phyloP scores from a whole-genome alignment of 2,113 vertebrate genomes.

The Brachionichthys hirsutus region DNA sequence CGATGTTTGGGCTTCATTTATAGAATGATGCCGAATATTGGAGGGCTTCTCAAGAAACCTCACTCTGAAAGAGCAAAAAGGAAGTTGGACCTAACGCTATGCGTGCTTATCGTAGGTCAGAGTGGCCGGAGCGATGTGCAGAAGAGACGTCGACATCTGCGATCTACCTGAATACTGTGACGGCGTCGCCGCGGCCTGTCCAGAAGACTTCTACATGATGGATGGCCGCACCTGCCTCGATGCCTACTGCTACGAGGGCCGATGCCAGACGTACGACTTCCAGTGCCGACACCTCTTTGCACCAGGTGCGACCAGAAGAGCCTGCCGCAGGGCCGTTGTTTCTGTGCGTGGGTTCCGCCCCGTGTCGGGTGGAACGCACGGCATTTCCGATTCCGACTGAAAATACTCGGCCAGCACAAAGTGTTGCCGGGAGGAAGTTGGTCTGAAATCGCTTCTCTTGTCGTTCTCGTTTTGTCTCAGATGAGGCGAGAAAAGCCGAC shows the following conservation, averaged over 20 bases:
- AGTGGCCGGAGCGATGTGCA: slow-evolving; percentile 80
- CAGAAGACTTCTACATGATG: slow-evolving; percentile 81
- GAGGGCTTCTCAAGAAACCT: no score
- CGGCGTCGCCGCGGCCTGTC: slow-evolving; percentile 78
- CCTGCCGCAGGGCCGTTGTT: no score
- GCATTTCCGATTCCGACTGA: no score
- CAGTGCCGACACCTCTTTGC: slow-evolving; percentile 84
- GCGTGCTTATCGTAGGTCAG: slow-evolving; percentile 64
- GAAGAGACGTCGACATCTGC: slow-evolving; percentile 71
- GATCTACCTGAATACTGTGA: slow-evolving; percentile 87
- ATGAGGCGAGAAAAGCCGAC: slow-evolving; percentile 75
- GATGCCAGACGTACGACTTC: slow-evolving; percentile 84
- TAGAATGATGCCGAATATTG: no score
- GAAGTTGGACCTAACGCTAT: no score
- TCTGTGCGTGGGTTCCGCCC: not conserved
- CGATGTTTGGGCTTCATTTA: no score
- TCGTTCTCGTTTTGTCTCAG: slow-evolving; percentile 54
- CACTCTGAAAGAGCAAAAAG: no score
- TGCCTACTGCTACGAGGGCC: slow-evolving; percentile 85
- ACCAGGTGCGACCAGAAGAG: slow-evolving; percentile 64
- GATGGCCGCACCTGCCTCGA: slow-evolving; percentile 79
- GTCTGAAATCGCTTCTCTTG: no score
- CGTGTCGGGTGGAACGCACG: not conserved
- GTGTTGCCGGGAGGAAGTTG: not conserved
- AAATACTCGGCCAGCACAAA: not conserved